Base-by-base conservation (phyloP, 1,140 invertebrate species). In the Luehdorfia chinensis region DNA sequence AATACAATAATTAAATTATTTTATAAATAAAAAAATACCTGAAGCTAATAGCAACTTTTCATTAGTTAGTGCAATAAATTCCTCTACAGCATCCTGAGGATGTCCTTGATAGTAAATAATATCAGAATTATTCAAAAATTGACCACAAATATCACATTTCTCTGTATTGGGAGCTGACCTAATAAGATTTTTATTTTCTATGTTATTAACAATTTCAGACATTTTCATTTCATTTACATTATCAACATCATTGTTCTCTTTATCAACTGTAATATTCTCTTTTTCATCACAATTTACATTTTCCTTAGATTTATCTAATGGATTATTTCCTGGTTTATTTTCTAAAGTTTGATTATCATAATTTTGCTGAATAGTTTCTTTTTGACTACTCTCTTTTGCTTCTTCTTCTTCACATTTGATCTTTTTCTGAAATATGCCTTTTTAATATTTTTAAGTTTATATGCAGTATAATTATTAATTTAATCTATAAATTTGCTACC, bases 51-150 rank as follows among this genome's bases (percentile, higher is more conserved):
- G 91, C 46, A 96, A 77, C 73, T 90, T 93, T 41, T 93, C 90
- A 89, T 95, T 90, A 25, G 91, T 94, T 32, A 96, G 87, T 23
- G 93, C 92, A 50, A 95, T 89, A 71, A 91, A 93, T 81, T 96
- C 94, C 63, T 94, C 93, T 15, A 91, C 80, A 27, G 94, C 91
- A 80, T 93, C 87, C 59, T 92, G 90, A 21, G 93, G 92, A 84
- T 94, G 93, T 3, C 94, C 94, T 60, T 90, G 89, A 80, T 93
- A 95, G 7, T 91, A 75, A 28, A 87, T 87, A n/a, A 94, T 80
- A 47, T 93, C 90, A 21, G 88, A 87, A 59, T 91, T 89, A 60
- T 92, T 88, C 2, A 93, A 65, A 59, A 90, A 87, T 69, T 94
- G 93, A 48, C 72, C 64, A 55, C 83, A 86, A 47, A 72, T 83